These are phyloP conservation scores for Drosophila hydei DNA, from an alignment of 1,140 invertebrate genomes.

Conservation along the genomic window DNA sequence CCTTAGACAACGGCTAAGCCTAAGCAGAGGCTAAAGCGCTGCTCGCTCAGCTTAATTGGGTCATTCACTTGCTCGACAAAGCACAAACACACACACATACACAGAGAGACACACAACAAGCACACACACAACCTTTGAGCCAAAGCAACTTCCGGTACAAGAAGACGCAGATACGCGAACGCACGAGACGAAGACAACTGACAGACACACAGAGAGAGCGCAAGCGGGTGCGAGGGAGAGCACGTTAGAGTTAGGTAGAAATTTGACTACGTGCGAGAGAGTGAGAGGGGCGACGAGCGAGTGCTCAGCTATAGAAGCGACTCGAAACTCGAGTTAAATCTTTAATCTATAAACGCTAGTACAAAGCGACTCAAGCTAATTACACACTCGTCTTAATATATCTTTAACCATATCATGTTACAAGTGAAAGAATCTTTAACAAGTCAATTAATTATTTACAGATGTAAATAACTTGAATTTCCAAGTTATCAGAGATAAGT, in stretches of 20 bases:
- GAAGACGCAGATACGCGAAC: slow-evolving; percentile 17
- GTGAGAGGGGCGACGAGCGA: slow-evolving; percentile 13
- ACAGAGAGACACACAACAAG: neutral
- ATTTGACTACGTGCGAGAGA: neutral
- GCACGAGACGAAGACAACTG: slow-evolving; percentile 7
- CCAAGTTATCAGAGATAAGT: too few relatives aligned
- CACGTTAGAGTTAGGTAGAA: slow-evolving; percentile 4
- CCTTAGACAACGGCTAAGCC: slow-evolving; percentile 45
- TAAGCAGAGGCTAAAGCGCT: slow-evolving; percentile 62
- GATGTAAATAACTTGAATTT: too few relatives aligned
- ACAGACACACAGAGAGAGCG: neutral
- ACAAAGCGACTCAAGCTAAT: neutral
- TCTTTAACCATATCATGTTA: too few relatives aligned
- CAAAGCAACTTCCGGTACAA: slow-evolving; percentile 46
- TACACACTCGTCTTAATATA: too few relatives aligned
- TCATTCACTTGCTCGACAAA: slow-evolving; percentile 77
- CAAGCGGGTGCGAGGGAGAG: slow-evolving; percentile 1
- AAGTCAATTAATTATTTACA: too few relatives aligned
- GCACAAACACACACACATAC: slow-evolving; percentile 1
- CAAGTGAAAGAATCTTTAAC: too few relatives aligned
- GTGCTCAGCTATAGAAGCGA: slow-evolving; percentile 1
- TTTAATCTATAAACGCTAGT: slow-evolving; percentile 3
- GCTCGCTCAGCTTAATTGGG: slow-evolving; percentile 65
- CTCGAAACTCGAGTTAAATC: slow-evolving; percentile 5
- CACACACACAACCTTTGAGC: slow-evolving; percentile 19